These are phyloP conservation scores for Anomalospiza imberbis DNA, from an alignment of 2,797 vertebrate genomes.

Conservation along the genomic window DNA sequence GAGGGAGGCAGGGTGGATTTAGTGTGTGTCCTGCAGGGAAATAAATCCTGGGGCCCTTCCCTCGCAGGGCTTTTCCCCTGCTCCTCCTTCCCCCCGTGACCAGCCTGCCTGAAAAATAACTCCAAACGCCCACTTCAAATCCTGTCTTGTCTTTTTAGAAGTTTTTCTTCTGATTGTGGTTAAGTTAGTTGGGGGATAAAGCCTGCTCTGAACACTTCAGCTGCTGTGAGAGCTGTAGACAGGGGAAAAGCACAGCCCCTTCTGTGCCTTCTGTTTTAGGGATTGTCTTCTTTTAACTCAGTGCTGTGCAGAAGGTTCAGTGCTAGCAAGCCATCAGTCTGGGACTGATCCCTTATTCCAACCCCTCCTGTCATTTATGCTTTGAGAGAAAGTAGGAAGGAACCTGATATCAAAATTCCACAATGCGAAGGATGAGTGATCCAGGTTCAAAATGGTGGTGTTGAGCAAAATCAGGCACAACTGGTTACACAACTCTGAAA, in stretches of 20 bases:
- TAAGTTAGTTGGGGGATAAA: not conserved
- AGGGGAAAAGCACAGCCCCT: not conserved
- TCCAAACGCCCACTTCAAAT: accelerated
- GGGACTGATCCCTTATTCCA: not conserved
- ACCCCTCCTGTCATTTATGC: not conserved
- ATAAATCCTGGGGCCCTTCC: not conserved
- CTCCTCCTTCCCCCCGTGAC: not conserved
- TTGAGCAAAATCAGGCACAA: not conserved
- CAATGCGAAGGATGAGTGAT: too few species aligned
- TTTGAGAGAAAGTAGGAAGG: not conserved
- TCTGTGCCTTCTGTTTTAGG: not conserved
- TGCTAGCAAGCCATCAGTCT: not conserved
- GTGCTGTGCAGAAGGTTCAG: not conserved
- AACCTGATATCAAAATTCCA: not conserved
- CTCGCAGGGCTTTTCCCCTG: not conserved
- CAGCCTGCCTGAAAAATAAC: not conserved
- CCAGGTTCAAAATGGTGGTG: not conserved
- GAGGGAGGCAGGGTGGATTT: not conserved
- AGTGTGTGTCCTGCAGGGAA: not conserved
- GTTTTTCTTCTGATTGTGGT: not conserved
- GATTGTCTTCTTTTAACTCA: not conserved
- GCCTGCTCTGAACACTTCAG: not conserved
- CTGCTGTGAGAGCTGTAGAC: not conserved
- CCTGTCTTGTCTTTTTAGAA: not conserved
- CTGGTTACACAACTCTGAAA: not conserved